Evolutionary conservation across 1,140 invertebrate genomes (phyloP).

Genomic region (Meloidogyne hapla): DNA sequence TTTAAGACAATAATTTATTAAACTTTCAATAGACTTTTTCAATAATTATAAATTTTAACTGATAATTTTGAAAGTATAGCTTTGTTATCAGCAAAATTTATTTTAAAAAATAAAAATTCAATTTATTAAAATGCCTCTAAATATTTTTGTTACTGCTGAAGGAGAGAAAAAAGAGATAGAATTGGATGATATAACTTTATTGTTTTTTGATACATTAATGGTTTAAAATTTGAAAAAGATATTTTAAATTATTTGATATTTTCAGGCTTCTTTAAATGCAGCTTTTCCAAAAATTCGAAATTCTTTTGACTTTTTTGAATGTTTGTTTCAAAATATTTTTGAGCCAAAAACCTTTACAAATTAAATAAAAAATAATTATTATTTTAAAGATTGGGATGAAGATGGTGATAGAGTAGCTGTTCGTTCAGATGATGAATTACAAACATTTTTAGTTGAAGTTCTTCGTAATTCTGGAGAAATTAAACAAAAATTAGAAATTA

Average conservation of each 20-base stretch:
- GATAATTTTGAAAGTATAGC: no score
- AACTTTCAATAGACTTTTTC: no score
- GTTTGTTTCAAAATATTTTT: slow-evolving; percentile 10
- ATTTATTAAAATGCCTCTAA: background rate
- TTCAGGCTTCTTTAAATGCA: slow-evolving; percentile 36
- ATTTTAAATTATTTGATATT: background rate
- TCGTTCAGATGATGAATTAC: slow-evolving; percentile 54
- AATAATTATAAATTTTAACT: no score
- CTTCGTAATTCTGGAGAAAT: slow-evolving; percentile 5
- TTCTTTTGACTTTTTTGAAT: slow-evolving; percentile 50
- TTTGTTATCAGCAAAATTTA: no score
- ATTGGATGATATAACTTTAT: slow-evolving; percentile 46
- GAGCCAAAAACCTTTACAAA: no score
- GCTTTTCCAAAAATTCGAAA: slow-evolving; percentile 20
- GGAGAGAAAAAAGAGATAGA: slow-evolving; percentile 30
- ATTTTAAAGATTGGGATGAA: slow-evolving; percentile 49
- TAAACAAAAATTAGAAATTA: slow-evolving; percentile 31
- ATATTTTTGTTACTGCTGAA: background rate
- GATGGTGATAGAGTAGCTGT: slow-evolving; percentile 53
- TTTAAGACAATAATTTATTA: no score
- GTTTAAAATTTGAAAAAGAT: background rate
- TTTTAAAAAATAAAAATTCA: no score
- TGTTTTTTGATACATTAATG: slow-evolving; percentile 56
- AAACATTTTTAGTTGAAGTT: slow-evolving; percentile 29
- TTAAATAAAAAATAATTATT: no score